A percentile compares a stretch with the other conserved stretches of the same genome.
Conservation (phyloP, 1,140 invertebrate species). For the Agrypnia vestita region DNA sequence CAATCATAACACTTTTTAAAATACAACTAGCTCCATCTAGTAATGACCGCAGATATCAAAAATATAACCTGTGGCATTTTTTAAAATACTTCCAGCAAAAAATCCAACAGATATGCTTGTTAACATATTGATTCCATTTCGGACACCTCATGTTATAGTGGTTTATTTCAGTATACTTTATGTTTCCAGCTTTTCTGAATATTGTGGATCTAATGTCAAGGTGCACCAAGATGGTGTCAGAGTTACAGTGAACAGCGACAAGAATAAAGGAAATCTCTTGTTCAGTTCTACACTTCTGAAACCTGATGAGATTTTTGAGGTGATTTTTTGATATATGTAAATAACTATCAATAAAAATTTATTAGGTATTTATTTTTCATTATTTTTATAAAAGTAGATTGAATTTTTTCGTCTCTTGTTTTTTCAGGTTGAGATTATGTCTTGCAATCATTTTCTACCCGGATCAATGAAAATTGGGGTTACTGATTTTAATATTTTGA, state of each 20-base stretch:
- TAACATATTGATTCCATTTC: too few relatives aligned
- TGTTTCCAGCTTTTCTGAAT: slow-evolving; percentile 74
- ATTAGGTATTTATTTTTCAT: too few relatives aligned
- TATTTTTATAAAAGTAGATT: too few relatives aligned
- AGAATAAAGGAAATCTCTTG: slow-evolving; percentile 77
- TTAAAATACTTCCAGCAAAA: too few relatives aligned
- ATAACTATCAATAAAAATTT: too few relatives aligned
- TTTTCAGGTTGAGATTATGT: slow-evolving; percentile 67
- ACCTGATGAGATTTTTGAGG: slow-evolving; percentile 84
- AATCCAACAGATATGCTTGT: too few relatives aligned
- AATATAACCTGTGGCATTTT: too few relatives aligned
- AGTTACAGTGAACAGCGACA: background rate
- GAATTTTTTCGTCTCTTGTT: background rate
- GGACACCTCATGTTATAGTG: too few relatives aligned
- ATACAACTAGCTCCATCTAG: too few relatives aligned
- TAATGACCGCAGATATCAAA: too few relatives aligned
- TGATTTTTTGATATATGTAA: slow-evolving; percentile 65
- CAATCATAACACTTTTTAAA: too few relatives aligned
- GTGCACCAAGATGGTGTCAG: background rate
- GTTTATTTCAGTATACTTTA: background rate
- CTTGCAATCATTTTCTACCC: slow-evolving; percentile 76
- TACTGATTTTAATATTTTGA: slow-evolving; percentile 79
- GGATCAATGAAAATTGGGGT: slow-evolving; percentile 86
- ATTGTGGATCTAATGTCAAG: slow-evolving; percentile 82
- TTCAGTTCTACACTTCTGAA: slow-evolving; percentile 83